phyloP scores from a whole-genome alignment of 2,113 vertebrate species.

The Pseudorasbora parva region DNA sequence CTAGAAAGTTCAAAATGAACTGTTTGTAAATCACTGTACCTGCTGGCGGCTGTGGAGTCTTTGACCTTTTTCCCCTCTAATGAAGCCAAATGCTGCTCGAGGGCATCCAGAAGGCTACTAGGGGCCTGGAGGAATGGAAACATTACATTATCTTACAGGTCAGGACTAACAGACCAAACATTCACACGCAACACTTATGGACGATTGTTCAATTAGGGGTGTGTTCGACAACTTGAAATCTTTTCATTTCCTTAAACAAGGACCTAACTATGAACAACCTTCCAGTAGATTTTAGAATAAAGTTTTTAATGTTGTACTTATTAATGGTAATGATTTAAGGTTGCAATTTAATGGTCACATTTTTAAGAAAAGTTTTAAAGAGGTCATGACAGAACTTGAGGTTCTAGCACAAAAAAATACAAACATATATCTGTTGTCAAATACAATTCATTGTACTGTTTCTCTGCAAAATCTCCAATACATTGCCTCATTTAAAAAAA shows the following conservation, averaged over 20 bases:
- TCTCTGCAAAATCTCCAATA: too few species aligned
- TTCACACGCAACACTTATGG: not conserved
- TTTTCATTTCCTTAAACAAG: not conserved
- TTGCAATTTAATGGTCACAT: not conserved
- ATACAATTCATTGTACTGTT: too few species aligned
- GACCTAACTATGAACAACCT: not conserved
- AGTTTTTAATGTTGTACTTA: not conserved
- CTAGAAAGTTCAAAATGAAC: slow-evolving; percentile 28
- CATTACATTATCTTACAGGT: slow-evolving; percentile 52
- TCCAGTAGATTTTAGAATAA: not conserved
- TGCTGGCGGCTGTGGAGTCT: slow-evolving; percentile 95
- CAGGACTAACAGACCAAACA: not conserved
- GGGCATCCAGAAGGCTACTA: slow-evolving; percentile 93
- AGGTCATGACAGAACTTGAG: too few species aligned
- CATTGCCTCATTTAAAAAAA: too few species aligned
- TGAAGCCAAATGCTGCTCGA: slow-evolving; percentile 96
- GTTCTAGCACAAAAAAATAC: too few species aligned
- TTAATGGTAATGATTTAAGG: not conserved
- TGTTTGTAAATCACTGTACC: slow-evolving; percentile 71
- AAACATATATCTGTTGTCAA: too few species aligned
- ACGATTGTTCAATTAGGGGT: not conserved
- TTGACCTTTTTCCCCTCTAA: slow-evolving; percentile 98
- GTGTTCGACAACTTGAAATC: not conserved
- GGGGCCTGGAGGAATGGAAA: slow-evolving; percentile 80
- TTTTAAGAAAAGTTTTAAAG: not conserved